Conservation (phyloP, 2,113 vertebrate genomes). For the Nothoprocta perdicaria region DNA sequence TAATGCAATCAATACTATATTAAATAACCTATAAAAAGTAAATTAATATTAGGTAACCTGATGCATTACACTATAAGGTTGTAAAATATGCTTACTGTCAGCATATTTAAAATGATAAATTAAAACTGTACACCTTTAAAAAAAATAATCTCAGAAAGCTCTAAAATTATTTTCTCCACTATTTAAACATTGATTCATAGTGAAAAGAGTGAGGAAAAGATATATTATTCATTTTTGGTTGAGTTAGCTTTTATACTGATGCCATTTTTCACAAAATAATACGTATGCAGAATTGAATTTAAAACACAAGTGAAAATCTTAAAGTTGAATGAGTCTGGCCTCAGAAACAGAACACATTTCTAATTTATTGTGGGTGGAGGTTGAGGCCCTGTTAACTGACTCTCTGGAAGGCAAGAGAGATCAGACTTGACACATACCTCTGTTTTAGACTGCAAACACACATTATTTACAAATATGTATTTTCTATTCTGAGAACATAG, state of each 20-base stretch:
- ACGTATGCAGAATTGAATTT: background rate
- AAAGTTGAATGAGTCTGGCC: background rate
- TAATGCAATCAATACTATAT: slow-evolving; percentile 77
- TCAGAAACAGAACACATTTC: background rate
- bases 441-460: background rate
- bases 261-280: background rate
- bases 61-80: slow-evolving; percentile 45
- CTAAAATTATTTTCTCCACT: slow-evolving; percentile 24
- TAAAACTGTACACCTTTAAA: slow-evolving; percentile 13
- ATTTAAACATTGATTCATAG: slow-evolving; percentile 33
- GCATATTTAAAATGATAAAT: slow-evolving; percentile 64
- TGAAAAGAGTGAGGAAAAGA: slow-evolving; percentile 25
- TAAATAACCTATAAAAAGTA: slow-evolving; percentile 76
- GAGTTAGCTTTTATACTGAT: background rate
- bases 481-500: background rate
- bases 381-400: background rate
- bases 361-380: background rate
- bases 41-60: slow-evolving; percentile 77
- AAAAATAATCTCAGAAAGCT: slow-evolving; percentile 14
- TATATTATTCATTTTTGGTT: slow-evolving; percentile 7
- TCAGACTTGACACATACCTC: background rate
- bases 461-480: background rate
- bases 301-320: slow-evolving; percentile 16
- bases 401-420: background rate
- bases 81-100: slow-evolving; percentile 53